Conservation (phyloP, 1,140 invertebrate genomes). For the Drosophila gunungcola region DNA sequence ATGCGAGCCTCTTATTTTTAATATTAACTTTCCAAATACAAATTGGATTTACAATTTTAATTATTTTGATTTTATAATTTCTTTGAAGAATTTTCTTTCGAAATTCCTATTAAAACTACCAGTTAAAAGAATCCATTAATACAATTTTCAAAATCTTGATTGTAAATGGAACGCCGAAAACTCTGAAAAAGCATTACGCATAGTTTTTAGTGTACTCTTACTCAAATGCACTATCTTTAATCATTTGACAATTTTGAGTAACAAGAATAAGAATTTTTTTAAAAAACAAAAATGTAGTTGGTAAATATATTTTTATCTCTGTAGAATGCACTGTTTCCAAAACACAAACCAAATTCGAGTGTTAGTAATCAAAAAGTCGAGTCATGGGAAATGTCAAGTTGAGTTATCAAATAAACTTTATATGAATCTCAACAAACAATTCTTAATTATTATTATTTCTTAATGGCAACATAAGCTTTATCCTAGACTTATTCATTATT, state of each 20-base stretch:
- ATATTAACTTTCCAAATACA: constrained; percentile 10
- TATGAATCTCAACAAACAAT: too few species aligned
- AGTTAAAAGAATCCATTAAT: constrained; percentile 18
- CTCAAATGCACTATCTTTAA: constrained; percentile 14
- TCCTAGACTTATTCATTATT: too few species aligned
- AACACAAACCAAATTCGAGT: too few species aligned
- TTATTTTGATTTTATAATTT: constrained; percentile 17
- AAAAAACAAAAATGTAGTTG: too few species aligned
- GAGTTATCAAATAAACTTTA: too few species aligned
- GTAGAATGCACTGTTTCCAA: too few species aligned
- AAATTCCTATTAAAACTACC: constrained; percentile 13
- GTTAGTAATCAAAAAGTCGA: too few species aligned
- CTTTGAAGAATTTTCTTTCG: constrained; percentile 18
- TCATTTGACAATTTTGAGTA: background rate
- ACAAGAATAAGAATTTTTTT: background rate
- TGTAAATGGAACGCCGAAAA: constrained; percentile 15
- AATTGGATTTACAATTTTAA: background rate
- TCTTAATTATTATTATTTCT: too few species aligned
- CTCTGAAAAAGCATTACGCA: constrained; percentile 7
- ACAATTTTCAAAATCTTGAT: constrained; percentile 40
- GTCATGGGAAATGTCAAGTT: too few species aligned
- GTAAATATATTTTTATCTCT: too few species aligned
- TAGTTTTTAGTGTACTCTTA: background rate
- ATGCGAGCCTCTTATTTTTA: constrained; percentile 53
- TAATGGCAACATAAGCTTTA: too few species aligned